A percentile compares a stretch with the other conserved stretches of the same genome.
These are phyloP conservation scores for Eurois occulta DNA, from an alignment of 2,888 invertebrate genomes.

Conservation along the genomic window DNA sequence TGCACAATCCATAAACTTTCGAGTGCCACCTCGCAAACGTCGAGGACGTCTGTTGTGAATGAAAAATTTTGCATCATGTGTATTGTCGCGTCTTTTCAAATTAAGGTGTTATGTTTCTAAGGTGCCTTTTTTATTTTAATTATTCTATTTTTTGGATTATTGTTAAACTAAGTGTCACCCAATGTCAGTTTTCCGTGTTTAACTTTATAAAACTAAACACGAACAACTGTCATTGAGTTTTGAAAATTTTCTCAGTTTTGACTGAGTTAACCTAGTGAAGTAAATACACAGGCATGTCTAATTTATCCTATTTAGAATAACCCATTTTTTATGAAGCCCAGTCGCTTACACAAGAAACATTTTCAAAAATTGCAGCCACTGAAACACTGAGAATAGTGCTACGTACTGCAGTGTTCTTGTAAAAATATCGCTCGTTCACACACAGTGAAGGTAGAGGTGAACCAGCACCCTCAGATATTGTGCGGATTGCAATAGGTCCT, in stretches of 20 bases:
- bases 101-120: not conserved
- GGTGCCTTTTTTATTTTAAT: not conserved
- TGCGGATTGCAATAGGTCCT: slow-evolving; percentile 47
- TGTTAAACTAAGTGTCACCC: not conserved
- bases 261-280: not conserved
- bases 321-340: not conserved
- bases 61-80: slow-evolving; percentile 68
- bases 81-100: slow-evolving; percentile 28
- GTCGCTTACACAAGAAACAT: slow-evolving; percentile 5
- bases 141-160: not conserved
- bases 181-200: not conserved
- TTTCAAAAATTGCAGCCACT: slow-evolving; percentile 45
- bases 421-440: slow-evolving; percentile 44
- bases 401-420: slow-evolving; percentile 47
- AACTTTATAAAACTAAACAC: not conserved
- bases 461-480: slow-evolving; percentile 33
- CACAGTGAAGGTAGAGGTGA: not conserved
- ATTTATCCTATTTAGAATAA: not conserved
- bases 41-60: slow-evolving; percentile 75
- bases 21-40: slow-evolving; percentile 75
- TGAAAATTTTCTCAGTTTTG: not conserved
- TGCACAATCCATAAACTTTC: slow-evolving; percentile 85
- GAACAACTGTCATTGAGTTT: not conserved
- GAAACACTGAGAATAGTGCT: slow-evolving; percentile 55
- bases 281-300: not conserved